Evolutionary conservation across 2,113 vertebrate species (phyloP).

Genomic region (Laterallus jamaicensis): DNA sequence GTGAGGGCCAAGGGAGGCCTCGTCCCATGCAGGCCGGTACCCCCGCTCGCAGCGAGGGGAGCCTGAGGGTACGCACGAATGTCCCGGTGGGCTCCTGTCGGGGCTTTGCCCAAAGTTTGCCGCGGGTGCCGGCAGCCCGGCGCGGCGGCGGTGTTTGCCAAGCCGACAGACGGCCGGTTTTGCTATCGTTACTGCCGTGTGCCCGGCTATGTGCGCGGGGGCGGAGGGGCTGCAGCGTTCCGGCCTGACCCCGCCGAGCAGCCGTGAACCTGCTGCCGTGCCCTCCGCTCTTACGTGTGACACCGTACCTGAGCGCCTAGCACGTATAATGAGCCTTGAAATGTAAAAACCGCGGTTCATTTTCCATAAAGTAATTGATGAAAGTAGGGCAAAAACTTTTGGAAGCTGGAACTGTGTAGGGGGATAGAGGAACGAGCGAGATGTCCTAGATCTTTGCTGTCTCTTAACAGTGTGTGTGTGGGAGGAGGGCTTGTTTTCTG

Average conservation of each 20-base stretch:
- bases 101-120: background rate
- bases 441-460: background rate
- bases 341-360: background rate
- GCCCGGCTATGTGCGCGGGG: background rate
- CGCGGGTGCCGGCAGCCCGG: background rate
- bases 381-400: background rate
- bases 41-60: background rate
- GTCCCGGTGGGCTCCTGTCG: background rate
- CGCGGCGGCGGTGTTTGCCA: background rate
- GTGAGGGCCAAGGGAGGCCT: background rate
- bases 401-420: background rate
- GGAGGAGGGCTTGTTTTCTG: background rate
- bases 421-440: background rate
- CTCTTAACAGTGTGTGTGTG: background rate
- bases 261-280: background rate
- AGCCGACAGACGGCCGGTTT: fast-evolving
- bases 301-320: background rate
- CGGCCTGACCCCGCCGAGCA: fast-evolving
- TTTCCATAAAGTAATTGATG: background rate
- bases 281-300: fast-evolving
- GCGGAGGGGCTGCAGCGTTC: background rate
- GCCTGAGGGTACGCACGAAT: background rate
- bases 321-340: fast-evolving
- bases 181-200: background rate
- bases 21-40: background rate